Conservation (phyloP, 2,797 vertebrate genomes). For the Loris lydekkerianus region DNA sequence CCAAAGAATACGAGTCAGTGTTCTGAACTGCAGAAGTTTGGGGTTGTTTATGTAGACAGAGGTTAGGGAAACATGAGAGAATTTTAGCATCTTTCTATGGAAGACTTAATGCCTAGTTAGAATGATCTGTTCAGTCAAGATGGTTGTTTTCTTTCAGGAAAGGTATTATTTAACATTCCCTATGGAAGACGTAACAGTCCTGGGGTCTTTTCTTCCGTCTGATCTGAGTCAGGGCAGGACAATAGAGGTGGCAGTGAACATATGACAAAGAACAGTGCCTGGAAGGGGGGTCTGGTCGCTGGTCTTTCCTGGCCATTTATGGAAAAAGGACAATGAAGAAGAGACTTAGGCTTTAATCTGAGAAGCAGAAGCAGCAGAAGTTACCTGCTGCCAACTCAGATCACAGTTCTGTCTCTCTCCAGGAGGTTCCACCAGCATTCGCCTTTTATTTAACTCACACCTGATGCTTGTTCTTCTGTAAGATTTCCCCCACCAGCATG, state of each 20-base stretch:
- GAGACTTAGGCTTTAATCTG: background rate
- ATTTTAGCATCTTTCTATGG: background rate
- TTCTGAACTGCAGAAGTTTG: background rate
- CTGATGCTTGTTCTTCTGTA: slow-evolving; percentile 65
- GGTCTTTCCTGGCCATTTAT: background rate
- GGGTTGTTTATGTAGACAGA: background rate
- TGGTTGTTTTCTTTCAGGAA: background rate
- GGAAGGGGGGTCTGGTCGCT: background rate
- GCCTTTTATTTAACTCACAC: background rate
- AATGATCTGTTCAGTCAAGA: background rate
- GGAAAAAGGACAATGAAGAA: background rate
- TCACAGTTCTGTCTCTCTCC: background rate
- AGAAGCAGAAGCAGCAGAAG: background rate
- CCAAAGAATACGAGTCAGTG: background rate
- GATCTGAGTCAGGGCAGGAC: background rate
- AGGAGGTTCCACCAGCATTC: background rate
- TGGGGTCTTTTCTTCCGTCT: background rate
- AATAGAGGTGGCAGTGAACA: background rate
- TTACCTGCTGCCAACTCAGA: background rate
- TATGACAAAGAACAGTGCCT: background rate
- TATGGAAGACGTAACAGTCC: background rate
- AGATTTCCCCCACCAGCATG: slow-evolving; percentile 14
- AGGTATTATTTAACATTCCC: background rate
- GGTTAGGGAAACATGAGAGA: background rate
- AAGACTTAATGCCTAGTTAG: background rate